Evolutionary conservation across 2,797 vertebrate species (phyloP).

Genomic region (Zenarchopterus dispar): DNA sequence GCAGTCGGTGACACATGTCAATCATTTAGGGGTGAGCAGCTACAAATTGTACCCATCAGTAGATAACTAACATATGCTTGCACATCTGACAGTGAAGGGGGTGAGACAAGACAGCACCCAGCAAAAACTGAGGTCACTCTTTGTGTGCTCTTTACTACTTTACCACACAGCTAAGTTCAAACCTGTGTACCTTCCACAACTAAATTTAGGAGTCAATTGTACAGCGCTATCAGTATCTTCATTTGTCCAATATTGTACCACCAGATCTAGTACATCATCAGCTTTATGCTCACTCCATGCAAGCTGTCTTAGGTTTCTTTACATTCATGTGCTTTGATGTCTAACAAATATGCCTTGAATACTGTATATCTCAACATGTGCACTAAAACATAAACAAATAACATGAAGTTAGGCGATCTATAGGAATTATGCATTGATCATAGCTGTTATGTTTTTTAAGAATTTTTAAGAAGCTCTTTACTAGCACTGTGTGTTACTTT

Average conservation of each 20-base stretch:
- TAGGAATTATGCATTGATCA: conserved; percentile 1
- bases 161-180: not conserved
- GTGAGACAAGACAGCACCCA: conserved; percentile 5
- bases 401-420: conserved; percentile 7
- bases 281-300: conserved; percentile 31
- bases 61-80: conserved; percentile 6
- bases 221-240: too few relatives aligned
- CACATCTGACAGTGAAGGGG: conserved; percentile 9
- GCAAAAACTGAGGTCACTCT: not conserved
- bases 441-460: not conserved
- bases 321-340: conserved; percentile 23
- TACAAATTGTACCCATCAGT: conserved; percentile 10
- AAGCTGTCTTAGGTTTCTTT: conserved; percentile 13
- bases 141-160: conserved; percentile 3
- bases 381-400: not conserved
- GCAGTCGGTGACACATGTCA: conserved; percentile 57
- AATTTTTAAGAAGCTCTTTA: conserved; percentile 14
- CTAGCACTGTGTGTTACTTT: conserved; percentile 10
- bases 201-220: not conserved
- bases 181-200: conserved; percentile 11
- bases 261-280: conserved; percentile 36
- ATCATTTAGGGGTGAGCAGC: conserved; percentile 26
- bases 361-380: not conserved
- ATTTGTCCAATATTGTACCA: conserved; percentile 29
- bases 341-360: conserved; percentile 1